phyloP scores from a whole-genome alignment of 2,797 vertebrate species.

The Okamejei kenojei region DNA sequence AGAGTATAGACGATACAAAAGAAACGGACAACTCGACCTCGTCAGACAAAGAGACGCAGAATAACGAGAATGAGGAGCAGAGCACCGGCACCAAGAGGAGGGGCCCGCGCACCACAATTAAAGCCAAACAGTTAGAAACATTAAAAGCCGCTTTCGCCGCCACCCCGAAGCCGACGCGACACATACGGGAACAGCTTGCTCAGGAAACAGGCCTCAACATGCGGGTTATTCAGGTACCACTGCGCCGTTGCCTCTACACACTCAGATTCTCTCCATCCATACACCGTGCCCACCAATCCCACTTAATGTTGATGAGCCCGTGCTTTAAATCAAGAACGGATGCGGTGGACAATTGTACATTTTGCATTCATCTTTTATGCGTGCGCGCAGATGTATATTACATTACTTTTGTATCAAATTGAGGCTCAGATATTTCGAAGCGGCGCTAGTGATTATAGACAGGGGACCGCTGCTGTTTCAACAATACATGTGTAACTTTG shows the following conservation, averaged over 20 bases:
- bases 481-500: background rate
- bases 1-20: slow-evolving; percentile 83
- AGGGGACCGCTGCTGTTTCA: background rate
- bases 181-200: slow-evolving; percentile 87
- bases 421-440: background rate
- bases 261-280: background rate
- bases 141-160: slow-evolving; percentile 87
- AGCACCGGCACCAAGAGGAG: slow-evolving; percentile 82
- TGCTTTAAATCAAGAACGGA: background rate
- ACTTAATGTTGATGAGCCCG: too few species aligned
- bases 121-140: slow-evolving; percentile 92
- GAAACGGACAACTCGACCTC: slow-evolving; percentile 93
- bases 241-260: background rate
- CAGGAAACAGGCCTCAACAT: slow-evolving; percentile 92
- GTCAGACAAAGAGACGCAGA: slow-evolving; percentile 90
- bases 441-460: too few species aligned
- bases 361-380: background rate
- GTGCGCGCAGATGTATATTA: too few species aligned
- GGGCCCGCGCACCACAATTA: slow-evolving; percentile 91
- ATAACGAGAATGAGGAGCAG: slow-evolving; percentile 91
- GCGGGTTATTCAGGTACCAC: slow-evolving; percentile 81
- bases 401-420: background rate
- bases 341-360: background rate
- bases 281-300: background rate
- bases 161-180: slow-evolving; percentile 84